These are phyloP conservation scores for Bergia puertoricense DNA, from an alignment of 92 coral and sea anemone species.

Conservation along the genomic window DNA sequence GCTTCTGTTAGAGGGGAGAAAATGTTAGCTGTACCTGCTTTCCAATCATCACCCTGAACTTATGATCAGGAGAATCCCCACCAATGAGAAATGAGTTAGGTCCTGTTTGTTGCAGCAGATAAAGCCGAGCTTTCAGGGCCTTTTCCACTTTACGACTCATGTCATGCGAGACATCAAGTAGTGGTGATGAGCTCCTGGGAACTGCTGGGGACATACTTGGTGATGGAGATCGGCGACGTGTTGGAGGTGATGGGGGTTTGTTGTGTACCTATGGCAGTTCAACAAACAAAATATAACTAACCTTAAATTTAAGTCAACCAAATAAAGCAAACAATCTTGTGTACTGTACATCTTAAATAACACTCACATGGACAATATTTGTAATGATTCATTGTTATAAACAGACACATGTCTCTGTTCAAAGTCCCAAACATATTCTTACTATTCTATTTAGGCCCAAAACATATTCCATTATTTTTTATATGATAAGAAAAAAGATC, in stretches of 20 bases:
- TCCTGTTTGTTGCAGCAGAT: constrained; percentile 94
- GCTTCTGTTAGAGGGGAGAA: no score
- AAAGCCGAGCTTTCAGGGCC: constrained; percentile 89
- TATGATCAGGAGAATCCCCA: constrained; percentile 97
- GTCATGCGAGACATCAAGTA: constrained; percentile 69
- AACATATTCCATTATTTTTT: no score
- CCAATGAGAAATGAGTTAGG: constrained; percentile 97
- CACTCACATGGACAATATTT: no score
- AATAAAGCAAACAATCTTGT: no score
- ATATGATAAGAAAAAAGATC: no score
- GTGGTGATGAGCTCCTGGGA: constrained; percentile 89
- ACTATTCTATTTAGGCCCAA: no score
- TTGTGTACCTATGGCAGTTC: constrained; percentile 61
- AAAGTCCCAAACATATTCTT: no score
- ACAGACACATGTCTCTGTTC: no score
- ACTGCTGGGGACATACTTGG: constrained; percentile 66
- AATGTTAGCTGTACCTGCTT: constrained; percentile 75
- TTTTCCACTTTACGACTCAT: constrained; percentile 85
- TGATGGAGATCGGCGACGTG: constrained; percentile 86
- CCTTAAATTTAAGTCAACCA: no score
- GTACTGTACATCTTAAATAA: no score
- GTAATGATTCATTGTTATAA: no score
- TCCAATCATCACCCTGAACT: constrained; percentile 96
- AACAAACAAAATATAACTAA: background rate
- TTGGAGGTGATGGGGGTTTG: constrained; percentile 79